Evolutionary conservation across 2,888 invertebrate species (phyloP).

Genomic region (Drosophila barbarae): DNA sequence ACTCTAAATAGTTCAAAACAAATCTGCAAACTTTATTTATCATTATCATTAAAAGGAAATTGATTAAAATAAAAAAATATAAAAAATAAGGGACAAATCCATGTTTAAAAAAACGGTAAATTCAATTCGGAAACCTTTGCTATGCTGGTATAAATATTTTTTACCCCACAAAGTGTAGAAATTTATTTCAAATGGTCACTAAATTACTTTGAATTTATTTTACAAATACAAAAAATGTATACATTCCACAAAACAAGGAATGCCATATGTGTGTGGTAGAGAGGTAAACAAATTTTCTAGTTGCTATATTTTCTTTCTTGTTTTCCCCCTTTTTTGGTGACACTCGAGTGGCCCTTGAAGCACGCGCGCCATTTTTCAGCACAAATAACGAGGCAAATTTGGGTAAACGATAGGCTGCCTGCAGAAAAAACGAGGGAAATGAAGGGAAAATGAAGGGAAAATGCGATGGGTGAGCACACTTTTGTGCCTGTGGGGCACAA

Average conservation of each 20-base stretch:
- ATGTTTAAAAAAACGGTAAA: too few species aligned
- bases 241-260: background rate
- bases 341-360: slow-evolving; percentile 57
- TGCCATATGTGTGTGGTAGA: background rate
- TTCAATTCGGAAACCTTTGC: too few species aligned
- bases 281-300: slow-evolving; percentile 37
- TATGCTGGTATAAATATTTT: too few species aligned
- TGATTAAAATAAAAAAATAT: too few species aligned
- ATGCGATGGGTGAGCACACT: slow-evolving; percentile 3
- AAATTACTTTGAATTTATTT: background rate
- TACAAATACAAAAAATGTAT: background rate
- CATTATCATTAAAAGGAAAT: too few species aligned
- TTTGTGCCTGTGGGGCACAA: slow-evolving; percentile 26
- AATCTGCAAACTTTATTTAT: too few species aligned
- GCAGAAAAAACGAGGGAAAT: background rate
- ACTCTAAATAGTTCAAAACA: too few species aligned
- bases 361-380: slow-evolving; percentile 58
- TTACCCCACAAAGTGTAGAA: background rate
- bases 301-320: slow-evolving; percentile 35
- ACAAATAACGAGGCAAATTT: slow-evolving; percentile 61
- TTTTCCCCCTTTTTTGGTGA: slow-evolving; percentile 20
- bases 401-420: slow-evolving; percentile 26
- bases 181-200: background rate
- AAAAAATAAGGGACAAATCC: too few species aligned
- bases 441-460: slow-evolving; percentile 2